Evolutionary conservation across 2,797 vertebrate genomes (phyloP).

Genomic region (Macroramphosus scolopax): DNA sequence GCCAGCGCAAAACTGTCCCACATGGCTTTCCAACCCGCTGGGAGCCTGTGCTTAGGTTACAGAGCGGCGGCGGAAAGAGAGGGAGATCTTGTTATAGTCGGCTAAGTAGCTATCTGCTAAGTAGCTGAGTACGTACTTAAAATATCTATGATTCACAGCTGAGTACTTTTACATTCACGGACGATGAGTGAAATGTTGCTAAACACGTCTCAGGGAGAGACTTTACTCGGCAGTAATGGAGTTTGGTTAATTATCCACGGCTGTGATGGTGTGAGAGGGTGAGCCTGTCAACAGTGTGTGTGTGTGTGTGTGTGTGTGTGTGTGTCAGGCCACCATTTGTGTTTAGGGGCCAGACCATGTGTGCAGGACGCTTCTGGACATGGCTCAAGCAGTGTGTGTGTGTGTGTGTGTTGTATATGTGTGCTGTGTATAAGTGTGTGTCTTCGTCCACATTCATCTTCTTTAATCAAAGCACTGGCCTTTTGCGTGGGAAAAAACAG

Average conservation of each 20-base stretch:
- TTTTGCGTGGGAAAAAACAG: slow-evolving; percentile 32
- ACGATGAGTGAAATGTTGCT: slow-evolving; percentile 22
- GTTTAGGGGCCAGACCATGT: neutral
- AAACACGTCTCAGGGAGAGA: slow-evolving; percentile 6
- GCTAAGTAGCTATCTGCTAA: slow-evolving; percentile 41
- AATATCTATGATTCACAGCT: slow-evolving; percentile 50
- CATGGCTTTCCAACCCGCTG: slow-evolving; percentile 67
- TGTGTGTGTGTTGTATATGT: slow-evolving; percentile 14
- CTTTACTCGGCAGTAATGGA: no score
- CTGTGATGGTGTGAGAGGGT: slow-evolving; percentile 43
- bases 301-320: slow-evolving; percentile 11
- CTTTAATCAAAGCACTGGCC: slow-evolving; percentile 50
- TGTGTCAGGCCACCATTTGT: no score
- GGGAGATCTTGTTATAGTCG: slow-evolving; percentile 49
- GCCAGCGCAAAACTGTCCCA: slow-evolving; percentile 79
- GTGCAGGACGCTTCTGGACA: slow-evolving; percentile 1
- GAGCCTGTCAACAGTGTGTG: slow-evolving; percentile 32
- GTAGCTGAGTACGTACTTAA: slow-evolving; percentile 30
- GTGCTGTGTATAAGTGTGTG: no score
- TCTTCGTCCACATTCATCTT: slow-evolving; percentile 38
- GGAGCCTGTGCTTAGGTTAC: slow-evolving; percentile 63
- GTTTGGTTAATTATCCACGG: slow-evolving; percentile 38
- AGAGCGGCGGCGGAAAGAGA: slow-evolving; percentile 48
- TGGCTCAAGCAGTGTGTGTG: slow-evolving; percentile 2
- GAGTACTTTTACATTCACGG: no score